Percentiles rank a stretch among this genome's conserved stretches.
These are phyloP conservation scores for Procambarus clarkii DNA, from an alignment of 1,140 invertebrate genomes.

Conservation along the genomic window DNA sequence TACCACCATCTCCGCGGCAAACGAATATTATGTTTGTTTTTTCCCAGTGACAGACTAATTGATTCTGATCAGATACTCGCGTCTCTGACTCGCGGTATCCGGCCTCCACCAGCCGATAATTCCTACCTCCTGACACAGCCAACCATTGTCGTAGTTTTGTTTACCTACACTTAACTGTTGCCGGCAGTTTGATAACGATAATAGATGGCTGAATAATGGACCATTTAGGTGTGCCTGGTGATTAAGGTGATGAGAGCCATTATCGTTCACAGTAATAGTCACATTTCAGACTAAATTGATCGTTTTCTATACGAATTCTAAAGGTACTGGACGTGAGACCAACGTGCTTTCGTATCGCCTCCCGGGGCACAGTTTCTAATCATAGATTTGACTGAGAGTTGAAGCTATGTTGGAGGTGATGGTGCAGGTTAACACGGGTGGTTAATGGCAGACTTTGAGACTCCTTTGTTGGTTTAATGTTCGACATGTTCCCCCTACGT, in stretches of 20 bases:
- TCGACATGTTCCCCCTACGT: background rate
- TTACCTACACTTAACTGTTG: conserved; percentile 11
- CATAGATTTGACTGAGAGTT: conserved; percentile 13
- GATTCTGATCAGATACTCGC: conserved; percentile 28
- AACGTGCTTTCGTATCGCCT: background rate
- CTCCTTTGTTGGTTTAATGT: conserved; percentile 40
- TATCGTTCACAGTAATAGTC: conserved; percentile 12
- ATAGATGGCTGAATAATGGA: conserved; percentile 22
- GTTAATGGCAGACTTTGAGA: conserved; percentile 6
- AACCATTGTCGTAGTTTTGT: conserved; percentile 31
- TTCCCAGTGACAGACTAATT: conserved; percentile 22
- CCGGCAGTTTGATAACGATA: conserved; percentile 4
- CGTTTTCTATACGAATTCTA: too few species aligned
- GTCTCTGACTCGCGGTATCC: background rate
- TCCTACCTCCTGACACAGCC: background rate
- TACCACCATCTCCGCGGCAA: background rate
- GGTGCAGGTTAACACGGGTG: conserved; percentile 25
- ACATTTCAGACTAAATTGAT: conserved; percentile 26
- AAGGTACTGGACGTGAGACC: background rate
- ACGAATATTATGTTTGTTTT: conserved; percentile 6
- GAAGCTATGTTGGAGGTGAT: conserved; percentile 22
- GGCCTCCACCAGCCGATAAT: background rate
- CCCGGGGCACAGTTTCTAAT: conserved; percentile 2
- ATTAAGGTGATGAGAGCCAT: background rate
- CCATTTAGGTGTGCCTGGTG: conserved; percentile 5